phyloP scores from a whole-genome alignment of 2,113 vertebrate genomes.

The Podarcis muralis region DNA sequence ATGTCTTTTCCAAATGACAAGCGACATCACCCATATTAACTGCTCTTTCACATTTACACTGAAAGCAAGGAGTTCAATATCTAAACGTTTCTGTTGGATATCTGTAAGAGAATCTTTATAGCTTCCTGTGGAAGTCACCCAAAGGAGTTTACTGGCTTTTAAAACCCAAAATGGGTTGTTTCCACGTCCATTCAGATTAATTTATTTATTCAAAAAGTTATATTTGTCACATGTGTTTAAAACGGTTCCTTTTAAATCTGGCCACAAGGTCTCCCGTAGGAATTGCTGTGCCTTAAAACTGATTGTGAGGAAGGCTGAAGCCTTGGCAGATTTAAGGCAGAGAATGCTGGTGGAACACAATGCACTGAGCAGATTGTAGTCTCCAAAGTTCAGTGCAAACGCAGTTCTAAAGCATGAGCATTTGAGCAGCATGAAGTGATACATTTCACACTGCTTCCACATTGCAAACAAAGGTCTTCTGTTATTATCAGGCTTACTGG shows the following conservation, averaged over 20 bases:
- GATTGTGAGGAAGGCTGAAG: conserved; percentile 61
- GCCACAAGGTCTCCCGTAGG: conserved; percentile 61
- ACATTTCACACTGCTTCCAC: neutral
- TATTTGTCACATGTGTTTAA: conserved; percentile 71
- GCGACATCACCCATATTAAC: neutral
- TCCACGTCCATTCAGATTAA: conserved; percentile 59
- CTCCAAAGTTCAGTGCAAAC: conserved; percentile 61
- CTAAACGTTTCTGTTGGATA: conserved; percentile 25
- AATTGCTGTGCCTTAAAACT: conserved; percentile 62
- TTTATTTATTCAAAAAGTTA: conserved; percentile 68
- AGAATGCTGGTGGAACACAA: conserved; percentile 64
- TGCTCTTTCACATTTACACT: neutral
- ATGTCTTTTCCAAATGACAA: neutral
- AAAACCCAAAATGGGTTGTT: conserved; percentile 52
- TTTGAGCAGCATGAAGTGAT: conserved; percentile 22
- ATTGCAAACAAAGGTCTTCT: conserved; percentile 14
- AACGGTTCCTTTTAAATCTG: conserved; percentile 60
- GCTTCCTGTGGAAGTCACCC: conserved; percentile 59
- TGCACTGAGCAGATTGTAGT: conserved; percentile 61
- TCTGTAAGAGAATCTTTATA: conserved; percentile 22
- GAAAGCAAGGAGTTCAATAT: neutral
- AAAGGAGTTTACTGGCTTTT: conserved; percentile 47
- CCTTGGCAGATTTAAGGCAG: conserved; percentile 67
- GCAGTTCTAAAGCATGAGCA: conserved; percentile 33
- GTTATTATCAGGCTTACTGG: neutral